Evolutionary conservation across 35 echinoderm and acorn worm species (phyloP), one percentile per base, ranked within the genome.

Genomic region (Apostichopus californicus): DNA sequence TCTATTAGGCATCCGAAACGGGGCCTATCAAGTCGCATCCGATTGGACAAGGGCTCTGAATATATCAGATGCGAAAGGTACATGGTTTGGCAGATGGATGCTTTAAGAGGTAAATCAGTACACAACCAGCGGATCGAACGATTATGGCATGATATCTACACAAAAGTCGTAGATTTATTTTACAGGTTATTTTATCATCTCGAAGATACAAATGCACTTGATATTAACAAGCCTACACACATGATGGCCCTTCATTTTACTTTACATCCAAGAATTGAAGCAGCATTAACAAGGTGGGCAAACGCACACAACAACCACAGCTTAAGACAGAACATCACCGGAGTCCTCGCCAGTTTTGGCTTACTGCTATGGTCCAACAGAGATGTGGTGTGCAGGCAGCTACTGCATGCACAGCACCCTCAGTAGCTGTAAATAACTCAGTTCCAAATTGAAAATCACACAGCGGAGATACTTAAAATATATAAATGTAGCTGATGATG

Each of bases 1-100:
- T 54, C 13, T 90, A 17, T 17, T 73, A 5, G 87, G 63, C 13
- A 90, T 77, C 25, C n/a, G 56, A 11, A 52, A 55, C 1, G 56
- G 54, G 93, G 93, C 3, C 46, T 84, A 13, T 88, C 93, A 57
- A 61, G 75, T 11, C 57, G 93, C 17, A 89, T 94, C 4, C 87
- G 93, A 3, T 12, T 82, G 0, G 88, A 91, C 87, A 23, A 34
- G 54, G 93, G 93, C 2, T 57, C 57, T 10, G 93, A 91, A 86
- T 83, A 94, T 64, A 87, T 61, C 23, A 28, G 86, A 13, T 65
- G 91, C 8, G 18, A 78, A 23, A 12, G 28, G 12, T 94, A 84
- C 26, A 94, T 94, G 89, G 87, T 57, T 56, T 57, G 83, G 28
- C 57, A 86, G 6, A 65, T n/a, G 83, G 86, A 86, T 17, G 52